Evolutionary conservation across 1,140 invertebrate species (phyloP).

Genomic region (Anadara kagoshimensis): DNA sequence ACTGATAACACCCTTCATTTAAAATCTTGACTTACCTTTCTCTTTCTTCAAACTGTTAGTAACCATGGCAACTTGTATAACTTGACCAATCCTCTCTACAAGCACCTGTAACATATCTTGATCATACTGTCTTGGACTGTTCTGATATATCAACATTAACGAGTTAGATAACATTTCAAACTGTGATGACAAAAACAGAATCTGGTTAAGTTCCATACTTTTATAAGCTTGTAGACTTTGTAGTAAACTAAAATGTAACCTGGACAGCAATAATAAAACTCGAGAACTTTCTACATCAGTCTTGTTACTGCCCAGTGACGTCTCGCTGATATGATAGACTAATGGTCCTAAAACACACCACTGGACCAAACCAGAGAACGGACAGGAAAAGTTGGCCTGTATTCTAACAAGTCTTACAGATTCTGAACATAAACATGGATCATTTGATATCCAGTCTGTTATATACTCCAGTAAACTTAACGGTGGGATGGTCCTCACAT

Average conservation of each 20-base stretch:
- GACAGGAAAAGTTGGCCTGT: conserved; percentile 62
- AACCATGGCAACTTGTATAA: conserved; percentile 62
- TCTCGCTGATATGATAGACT: conserved; percentile 18
- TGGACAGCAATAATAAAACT: conserved; percentile 50
- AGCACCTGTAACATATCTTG: conserved; percentile 44
- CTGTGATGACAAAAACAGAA: conserved; percentile 50
- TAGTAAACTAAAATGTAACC: conserved; percentile 62
- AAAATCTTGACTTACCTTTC: conserved; percentile 40
- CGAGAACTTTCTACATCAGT: conserved; percentile 22
- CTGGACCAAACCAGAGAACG: conserved; percentile 60
- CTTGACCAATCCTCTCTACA: conserved; percentile 63
- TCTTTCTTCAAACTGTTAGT: conserved; percentile 45
- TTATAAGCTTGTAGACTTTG: conserved; percentile 61
- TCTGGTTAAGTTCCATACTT: conserved; percentile 58
- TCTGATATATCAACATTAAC: conserved; percentile 35
- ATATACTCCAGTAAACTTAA: conserved; percentile 59
- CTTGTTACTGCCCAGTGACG: not conserved
- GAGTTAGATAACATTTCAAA: conserved; percentile 40
- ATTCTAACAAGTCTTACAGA: conserved; percentile 62
- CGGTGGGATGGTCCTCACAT: conserved; percentile 53
- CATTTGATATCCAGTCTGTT: conserved; percentile 63
- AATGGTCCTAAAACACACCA: conserved; percentile 67
- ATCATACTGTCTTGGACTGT: conserved; percentile 11
- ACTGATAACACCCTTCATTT: too few relatives aligned
- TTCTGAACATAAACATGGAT: conserved; percentile 65